A percentile compares a stretch with the other conserved stretches of the same genome.
phyloP scores from a whole-genome alignment of 1,140 invertebrate species.

The Sinonovacula constricta region DNA sequence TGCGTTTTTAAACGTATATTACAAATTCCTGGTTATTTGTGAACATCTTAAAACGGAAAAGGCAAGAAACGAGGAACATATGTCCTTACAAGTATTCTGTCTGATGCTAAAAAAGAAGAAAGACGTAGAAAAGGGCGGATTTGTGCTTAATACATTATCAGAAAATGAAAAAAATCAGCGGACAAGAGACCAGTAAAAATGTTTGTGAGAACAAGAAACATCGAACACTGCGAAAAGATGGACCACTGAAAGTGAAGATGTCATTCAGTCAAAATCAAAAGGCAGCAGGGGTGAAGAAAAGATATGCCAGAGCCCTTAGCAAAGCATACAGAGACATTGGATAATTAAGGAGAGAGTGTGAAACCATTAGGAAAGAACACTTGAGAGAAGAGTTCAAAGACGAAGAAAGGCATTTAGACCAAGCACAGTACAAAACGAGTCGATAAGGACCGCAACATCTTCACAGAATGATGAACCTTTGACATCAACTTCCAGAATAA shows the following conservation, averaged over 20 bases:
- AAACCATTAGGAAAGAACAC: not conserved
- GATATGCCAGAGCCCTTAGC: not conserved
- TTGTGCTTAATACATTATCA: no score
- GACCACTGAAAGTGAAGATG: not conserved
- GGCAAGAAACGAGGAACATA: no score
- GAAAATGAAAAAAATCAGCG: no score
- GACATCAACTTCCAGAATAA: not conserved
- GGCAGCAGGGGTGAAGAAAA: not conserved
- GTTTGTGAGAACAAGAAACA: no score
- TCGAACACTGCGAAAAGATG: no score
- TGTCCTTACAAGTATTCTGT: no score
- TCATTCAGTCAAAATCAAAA: not conserved
- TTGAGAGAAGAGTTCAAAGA: not conserved
- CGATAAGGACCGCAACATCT: not conserved
- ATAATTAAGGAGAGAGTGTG: not conserved
- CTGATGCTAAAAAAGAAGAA: no score
- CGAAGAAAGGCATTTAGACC: not conserved
- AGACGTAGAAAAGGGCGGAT: no score
- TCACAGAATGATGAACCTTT: not conserved
- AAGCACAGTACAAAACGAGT: not conserved
- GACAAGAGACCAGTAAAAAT: no score
- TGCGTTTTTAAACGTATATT: no score
- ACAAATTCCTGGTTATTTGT: no score
- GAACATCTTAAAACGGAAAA: no score
- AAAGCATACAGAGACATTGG: not conserved